Evolutionary conservation across 2,797 vertebrate species (phyloP).

Genomic region (Acomys russatus): DNA sequence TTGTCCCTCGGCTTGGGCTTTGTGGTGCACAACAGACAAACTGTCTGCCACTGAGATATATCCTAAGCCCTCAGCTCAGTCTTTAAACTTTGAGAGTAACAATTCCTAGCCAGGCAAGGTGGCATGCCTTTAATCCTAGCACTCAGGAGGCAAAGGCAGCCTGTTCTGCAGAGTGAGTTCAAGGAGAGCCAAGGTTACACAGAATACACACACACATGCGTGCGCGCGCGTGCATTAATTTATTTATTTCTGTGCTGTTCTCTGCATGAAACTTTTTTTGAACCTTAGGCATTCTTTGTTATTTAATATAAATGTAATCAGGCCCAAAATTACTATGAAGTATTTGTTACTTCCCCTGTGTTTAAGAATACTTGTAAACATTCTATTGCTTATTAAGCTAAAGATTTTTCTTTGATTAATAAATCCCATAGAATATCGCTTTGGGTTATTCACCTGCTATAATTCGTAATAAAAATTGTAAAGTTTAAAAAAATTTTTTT

Average conservation of each 20-base stretch:
- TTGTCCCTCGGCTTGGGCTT: neutral
- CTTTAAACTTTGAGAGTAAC: neutral
- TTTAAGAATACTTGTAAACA: slow-evolving; percentile 35
- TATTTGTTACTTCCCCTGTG: neutral
- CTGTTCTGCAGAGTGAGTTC: too few species aligned
- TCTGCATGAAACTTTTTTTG: neutral
- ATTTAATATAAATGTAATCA: neutral
- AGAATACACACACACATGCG: too few species aligned
- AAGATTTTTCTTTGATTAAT: slow-evolving; percentile 35
- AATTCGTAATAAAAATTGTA: slow-evolving; percentile 46
- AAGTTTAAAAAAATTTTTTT: slow-evolving; percentile 13
- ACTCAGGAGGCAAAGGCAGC: too few species aligned
- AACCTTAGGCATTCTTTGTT: neutral
- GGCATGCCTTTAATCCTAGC: too few species aligned
- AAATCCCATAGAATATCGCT: neutral
- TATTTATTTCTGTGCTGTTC: neutral
- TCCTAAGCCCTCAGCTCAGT: neutral
- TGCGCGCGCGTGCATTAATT: too few species aligned
- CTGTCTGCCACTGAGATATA: neutral
- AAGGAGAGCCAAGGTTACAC: too few species aligned
- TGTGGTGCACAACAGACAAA: neutral
- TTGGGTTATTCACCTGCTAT: neutral
- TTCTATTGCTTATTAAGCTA: neutral
- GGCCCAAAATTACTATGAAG: neutral
- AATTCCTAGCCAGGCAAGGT: neutral